Percentiles rank a stretch among this genome's conserved stretches.
Conservation (phyloP, 2,888 invertebrate species). For the Allophyes oxyacanthae region DNA sequence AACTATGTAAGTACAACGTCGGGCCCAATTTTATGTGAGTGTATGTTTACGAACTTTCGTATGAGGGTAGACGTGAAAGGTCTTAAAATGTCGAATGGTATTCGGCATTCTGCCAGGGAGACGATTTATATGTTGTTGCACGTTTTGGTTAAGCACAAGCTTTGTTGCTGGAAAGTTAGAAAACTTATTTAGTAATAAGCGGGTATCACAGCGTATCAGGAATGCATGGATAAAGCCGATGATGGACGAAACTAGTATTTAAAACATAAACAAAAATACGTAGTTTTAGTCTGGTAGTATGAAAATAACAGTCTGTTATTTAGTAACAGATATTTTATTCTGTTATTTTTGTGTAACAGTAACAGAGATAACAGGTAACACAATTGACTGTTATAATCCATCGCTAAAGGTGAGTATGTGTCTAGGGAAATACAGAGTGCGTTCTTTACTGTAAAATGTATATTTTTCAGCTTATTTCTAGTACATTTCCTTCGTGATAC, state of each 20-base stretch:
- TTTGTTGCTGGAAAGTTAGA: conserved; percentile 16
- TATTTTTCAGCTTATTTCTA: conserved; percentile 23
- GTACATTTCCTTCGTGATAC: conserved; percentile 17
- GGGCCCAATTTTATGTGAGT: conserved; percentile 22
- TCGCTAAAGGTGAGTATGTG: no score
- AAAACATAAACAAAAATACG: no score
- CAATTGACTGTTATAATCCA: no score
- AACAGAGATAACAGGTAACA: no score
- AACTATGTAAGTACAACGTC: conserved; percentile 18
- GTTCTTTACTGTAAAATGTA: conserved; percentile 24
- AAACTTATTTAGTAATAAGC: no score
- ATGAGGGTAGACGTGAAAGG: conserved; percentile 29
- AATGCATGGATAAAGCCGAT: no score
- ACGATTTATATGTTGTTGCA: conserved; percentile 33
- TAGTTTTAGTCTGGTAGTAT: no score
- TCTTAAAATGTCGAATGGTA: conserved; percentile 50
- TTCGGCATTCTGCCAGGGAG: conserved; percentile 44
- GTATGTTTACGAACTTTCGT: conserved; percentile 12
- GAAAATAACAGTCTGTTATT: no score
- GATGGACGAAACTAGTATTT: no score
- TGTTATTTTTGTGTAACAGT: no score
- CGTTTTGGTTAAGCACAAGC: conserved; percentile 17
- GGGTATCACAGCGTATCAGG: no score
- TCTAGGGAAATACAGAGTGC: conserved; percentile 22
- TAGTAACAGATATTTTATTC: no score